These are phyloP conservation scores for Apis laboriosa DNA, from an alignment of 1,140 invertebrate genomes.

Conservation along the genomic window DNA sequence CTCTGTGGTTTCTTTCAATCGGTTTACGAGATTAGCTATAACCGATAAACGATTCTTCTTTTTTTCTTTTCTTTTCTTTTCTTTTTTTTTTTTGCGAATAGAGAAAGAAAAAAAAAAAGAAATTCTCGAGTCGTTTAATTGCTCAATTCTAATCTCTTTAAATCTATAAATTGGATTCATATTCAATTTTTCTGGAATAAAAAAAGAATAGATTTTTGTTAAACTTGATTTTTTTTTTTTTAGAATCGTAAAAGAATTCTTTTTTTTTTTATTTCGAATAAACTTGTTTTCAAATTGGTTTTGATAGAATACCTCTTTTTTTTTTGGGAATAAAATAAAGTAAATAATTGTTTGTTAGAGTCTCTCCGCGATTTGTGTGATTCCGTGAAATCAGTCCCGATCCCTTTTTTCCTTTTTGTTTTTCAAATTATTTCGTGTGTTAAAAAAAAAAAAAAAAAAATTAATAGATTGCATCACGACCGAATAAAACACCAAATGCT, in stretches of 20 bases:
- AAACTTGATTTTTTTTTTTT: too few species aligned
- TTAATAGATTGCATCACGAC: slow-evolving; percentile 53
- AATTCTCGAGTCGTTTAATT: too few species aligned
- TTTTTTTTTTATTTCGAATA: too few species aligned
- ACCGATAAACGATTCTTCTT: background rate
- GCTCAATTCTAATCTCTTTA: too few species aligned
- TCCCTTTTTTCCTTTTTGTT: background rate
- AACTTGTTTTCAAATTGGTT: background rate
- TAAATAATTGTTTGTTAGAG: slow-evolving; percentile 54
- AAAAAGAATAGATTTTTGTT: too few species aligned
- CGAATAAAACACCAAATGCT: slow-evolving; percentile 78
- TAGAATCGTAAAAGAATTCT: too few species aligned
- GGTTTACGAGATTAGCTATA: background rate
- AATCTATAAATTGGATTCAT: too few species aligned
- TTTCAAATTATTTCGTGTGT: slow-evolving; percentile 10
- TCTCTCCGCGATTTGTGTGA: slow-evolving; percentile 17
- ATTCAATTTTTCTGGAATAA: too few species aligned
- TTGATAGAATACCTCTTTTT: background rate
- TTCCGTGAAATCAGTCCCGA: slow-evolving; percentile 23
- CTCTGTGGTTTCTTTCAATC: slow-evolving; percentile 51
- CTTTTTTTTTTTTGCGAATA: too few species aligned
- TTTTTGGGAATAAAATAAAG: background rate
- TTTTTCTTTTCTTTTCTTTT: too few species aligned
- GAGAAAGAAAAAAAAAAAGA: too few species aligned
- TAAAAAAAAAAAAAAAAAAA: slow-evolving; percentile 36